phyloP scores from a whole-genome alignment of 2,113 vertebrate species.

The Neopipo cinnamomea region DNA sequence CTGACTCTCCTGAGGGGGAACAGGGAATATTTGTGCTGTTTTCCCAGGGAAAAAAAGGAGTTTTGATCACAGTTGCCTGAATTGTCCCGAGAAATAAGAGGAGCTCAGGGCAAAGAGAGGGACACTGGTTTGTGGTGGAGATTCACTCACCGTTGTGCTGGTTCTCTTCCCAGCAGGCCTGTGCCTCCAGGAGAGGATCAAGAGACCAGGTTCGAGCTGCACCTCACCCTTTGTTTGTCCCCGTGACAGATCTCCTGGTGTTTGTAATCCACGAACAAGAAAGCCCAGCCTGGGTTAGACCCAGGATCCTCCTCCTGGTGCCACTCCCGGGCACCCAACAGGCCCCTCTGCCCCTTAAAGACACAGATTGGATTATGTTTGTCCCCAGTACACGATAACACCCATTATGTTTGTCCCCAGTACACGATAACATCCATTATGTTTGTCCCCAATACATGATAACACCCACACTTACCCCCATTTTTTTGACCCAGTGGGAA shows the following conservation, averaged over 20 bases:
- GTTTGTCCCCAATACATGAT: fast-evolving
- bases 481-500: background rate
- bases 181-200: slow-evolving; percentile 58
- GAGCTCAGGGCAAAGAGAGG: background rate
- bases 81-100: background rate
- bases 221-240: background rate
- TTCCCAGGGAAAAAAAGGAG: background rate
- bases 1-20: background rate
- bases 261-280: background rate
- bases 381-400: fast-evolving
- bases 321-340: background rate
- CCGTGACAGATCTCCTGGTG: fast-evolving
- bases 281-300: background rate
- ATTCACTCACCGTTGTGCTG: background rate
- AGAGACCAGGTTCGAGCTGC: slow-evolving; percentile 69
- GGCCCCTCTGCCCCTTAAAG: background rate
- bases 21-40: background rate
- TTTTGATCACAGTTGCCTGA: background rate
- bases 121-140: background rate
- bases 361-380: background rate
- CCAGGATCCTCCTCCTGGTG: background rate
- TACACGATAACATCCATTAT: too few species aligned
- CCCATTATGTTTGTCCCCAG: background rate
- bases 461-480: background rate
- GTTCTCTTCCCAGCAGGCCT: slow-evolving; percentile 40